Percentiles rank a stretch among this genome's conserved stretches.
phyloP scores from a whole-genome alignment of 2,888 invertebrate species.

The Zygothrica quintamaculata region DNA sequence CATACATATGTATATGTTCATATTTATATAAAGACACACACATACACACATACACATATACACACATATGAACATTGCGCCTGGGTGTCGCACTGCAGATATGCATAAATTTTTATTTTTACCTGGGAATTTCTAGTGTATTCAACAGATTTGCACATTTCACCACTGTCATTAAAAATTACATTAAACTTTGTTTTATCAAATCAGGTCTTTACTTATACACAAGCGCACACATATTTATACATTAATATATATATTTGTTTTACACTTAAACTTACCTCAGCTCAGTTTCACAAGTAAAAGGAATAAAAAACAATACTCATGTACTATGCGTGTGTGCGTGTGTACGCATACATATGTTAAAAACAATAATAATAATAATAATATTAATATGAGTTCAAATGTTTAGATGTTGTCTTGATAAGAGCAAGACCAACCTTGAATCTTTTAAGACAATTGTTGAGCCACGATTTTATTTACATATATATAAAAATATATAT shows the following conservation, averaged over 20 bases:
- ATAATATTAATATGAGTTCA: too few relatives aligned
- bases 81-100: not conserved
- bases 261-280: conserved; percentile 29
- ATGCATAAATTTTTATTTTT: not conserved
- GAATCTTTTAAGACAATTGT: conserved; percentile 36
- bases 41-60: conserved; percentile 4
- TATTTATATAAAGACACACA: conserved; percentile 6
- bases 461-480: conserved; percentile 2
- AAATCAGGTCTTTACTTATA: not conserved
- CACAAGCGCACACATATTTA: not conserved
- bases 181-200: too few relatives aligned
- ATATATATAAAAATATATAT: conserved; percentile 34
- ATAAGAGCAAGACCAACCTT: conserved; percentile 40
- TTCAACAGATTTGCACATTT: too few relatives aligned
- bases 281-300: conserved; percentile 15
- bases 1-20: conserved; percentile 1
- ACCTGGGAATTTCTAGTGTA: not conserved
- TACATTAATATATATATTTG: conserved; percentile 1
- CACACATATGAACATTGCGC: too few relatives aligned
- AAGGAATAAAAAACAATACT: conserved; percentile 37
- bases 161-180: too few relatives aligned
- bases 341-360: conserved; percentile 10
- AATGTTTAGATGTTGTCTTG: conserved; percentile 20
- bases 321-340: conserved; percentile 2
- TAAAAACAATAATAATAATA: conserved; percentile 3